phyloP scores from a whole-genome alignment of 2,888 invertebrate genomes.

The Sarcophaga subvicina region DNA sequence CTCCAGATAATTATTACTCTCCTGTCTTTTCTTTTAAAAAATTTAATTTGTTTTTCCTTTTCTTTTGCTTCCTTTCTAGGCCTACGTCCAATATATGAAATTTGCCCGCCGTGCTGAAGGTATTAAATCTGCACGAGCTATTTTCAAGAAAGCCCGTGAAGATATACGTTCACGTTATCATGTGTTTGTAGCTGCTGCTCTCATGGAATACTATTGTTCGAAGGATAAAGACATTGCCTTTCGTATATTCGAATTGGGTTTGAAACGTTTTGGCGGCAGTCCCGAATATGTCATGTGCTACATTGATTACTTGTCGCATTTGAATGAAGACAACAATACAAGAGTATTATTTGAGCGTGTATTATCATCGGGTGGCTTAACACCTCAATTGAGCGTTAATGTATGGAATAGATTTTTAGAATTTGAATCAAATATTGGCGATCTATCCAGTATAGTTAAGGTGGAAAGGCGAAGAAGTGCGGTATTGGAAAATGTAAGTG shows the following conservation, averaged over 20 bases:
- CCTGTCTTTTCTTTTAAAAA: not conserved
- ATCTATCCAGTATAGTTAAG: slow-evolving; percentile 97
- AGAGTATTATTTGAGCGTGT: slow-evolving; percentile 99
- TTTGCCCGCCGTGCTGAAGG: slow-evolving; percentile 98
- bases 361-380: slow-evolving; percentile 94
- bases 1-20: too few species aligned
- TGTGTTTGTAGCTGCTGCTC: slow-evolving; percentile 97
- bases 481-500: slow-evolving; percentile 91
- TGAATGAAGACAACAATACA: slow-evolving; percentile 99
- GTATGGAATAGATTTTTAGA: slow-evolving; percentile 99
- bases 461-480: slow-evolving; percentile 96
- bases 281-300: slow-evolving; percentile 98
- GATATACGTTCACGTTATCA: slow-evolving; percentile 93
- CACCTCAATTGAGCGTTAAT: slow-evolving; percentile 96
- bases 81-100: slow-evolving; percentile 99
- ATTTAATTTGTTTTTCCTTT: slow-evolving; percentile 11
- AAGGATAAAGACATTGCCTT: slow-evolving; percentile 99
- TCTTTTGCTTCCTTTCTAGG: slow-evolving; percentile 82
- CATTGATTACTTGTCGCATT: slow-evolving; percentile 97
- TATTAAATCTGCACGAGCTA: slow-evolving; percentile 96
- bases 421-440: slow-evolving; percentile 99
- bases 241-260: slow-evolving; percentile 97
- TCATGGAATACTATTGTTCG: slow-evolving; percentile 99
- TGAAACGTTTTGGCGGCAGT: slow-evolving; percentile 97
- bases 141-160: slow-evolving; percentile 97